Conservation (phyloP, 1,140 invertebrate species). For the Atopsyche davidsoni region DNA sequence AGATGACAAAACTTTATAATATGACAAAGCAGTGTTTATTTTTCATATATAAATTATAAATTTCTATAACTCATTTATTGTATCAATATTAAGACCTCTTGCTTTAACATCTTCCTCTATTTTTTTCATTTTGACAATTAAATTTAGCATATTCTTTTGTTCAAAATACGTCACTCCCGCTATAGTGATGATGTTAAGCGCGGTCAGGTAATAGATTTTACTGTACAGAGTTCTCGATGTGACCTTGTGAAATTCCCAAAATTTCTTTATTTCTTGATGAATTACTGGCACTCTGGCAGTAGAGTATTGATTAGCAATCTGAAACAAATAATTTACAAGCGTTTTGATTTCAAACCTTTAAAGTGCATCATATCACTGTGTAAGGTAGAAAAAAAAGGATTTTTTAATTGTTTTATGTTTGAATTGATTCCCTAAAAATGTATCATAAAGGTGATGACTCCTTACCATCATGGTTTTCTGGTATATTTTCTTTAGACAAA, state of each 20-base stretch:
- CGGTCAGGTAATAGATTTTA: slow-evolving; percentile 30
- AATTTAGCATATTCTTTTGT: slow-evolving; percentile 35
- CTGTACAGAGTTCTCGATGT: slow-evolving; percentile 34
- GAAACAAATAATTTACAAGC: slow-evolving; percentile 30
- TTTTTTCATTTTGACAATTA: slow-evolving; percentile 35
- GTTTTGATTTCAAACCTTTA: neutral
- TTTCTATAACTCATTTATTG: slow-evolving; percentile 17
- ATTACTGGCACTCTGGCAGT: slow-evolving; percentile 42
- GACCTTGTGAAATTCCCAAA: slow-evolving; percentile 36
- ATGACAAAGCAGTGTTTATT: slow-evolving; percentile 12
- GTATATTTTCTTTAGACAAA: too few relatives aligned
- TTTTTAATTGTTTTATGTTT: neutral
- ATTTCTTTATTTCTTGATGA: slow-evolving; percentile 35
- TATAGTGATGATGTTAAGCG: slow-evolving; percentile 33
- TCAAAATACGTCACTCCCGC: slow-evolving; percentile 41
- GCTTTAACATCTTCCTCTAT: slow-evolving; percentile 33
- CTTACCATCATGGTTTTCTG: neutral
- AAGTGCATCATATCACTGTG: neutral
- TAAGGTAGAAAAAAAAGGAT: neutral
- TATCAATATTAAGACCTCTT: slow-evolving; percentile 19
- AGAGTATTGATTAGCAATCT: slow-evolving; percentile 43
- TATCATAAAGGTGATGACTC: neutral
- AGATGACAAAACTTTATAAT: neutral
- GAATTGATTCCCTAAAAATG: neutral
- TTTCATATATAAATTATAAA: slow-evolving; percentile 31